A percentile compares a stretch with the other conserved stretches of the same genome.
These are phyloP conservation scores for Sebastes dallii DNA, from an alignment of 2,797 vertebrate species.

Conservation along the genomic window DNA sequence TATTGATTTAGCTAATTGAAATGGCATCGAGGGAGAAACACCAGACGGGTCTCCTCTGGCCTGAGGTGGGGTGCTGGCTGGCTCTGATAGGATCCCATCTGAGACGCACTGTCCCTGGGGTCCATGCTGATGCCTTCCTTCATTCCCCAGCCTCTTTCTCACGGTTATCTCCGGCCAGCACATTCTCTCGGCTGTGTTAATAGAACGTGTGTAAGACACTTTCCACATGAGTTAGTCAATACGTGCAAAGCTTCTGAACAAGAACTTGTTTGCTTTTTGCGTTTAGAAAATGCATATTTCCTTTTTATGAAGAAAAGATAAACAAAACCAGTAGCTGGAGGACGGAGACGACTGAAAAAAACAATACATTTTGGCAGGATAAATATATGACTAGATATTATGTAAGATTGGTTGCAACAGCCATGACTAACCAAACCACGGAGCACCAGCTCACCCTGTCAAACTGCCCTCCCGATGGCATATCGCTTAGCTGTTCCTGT, in stretches of 20 bases:
- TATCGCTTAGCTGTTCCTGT: slow-evolving; percentile 37
- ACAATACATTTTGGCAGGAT: background rate
- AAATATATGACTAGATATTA: background rate
- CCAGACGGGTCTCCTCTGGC: slow-evolving; percentile 78
- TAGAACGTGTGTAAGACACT: slow-evolving; percentile 37
- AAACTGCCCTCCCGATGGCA: slow-evolving; percentile 33
- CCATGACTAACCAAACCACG: slow-evolving; percentile 13
- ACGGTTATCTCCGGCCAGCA: slow-evolving; percentile 65
- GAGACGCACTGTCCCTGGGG: slow-evolving; percentile 67
- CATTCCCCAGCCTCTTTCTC: slow-evolving; percentile 46
- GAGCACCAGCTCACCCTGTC: slow-evolving; percentile 13
- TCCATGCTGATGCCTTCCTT: slow-evolving; percentile 60
- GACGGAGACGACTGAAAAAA: background rate
- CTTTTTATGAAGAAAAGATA: background rate
- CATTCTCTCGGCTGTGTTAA: slow-evolving; percentile 50
- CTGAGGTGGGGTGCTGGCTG: slow-evolving; percentile 72
- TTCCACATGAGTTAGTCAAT: slow-evolving; percentile 13
- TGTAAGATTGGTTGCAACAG: slow-evolving; percentile 27
- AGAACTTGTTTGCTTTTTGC: background rate
- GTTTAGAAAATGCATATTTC: background rate
- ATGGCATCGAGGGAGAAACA: slow-evolving; percentile 75
- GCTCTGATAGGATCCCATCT: slow-evolving; percentile 75
- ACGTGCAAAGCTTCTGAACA: background rate
- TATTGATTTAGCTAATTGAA: slow-evolving; percentile 86
- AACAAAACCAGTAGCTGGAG: background rate